Percentiles rank a stretch among this genome's conserved stretches.
Evolutionary conservation across 2,113 vertebrate species (phyloP).

Genomic region (Sigmodon hispidus): DNA sequence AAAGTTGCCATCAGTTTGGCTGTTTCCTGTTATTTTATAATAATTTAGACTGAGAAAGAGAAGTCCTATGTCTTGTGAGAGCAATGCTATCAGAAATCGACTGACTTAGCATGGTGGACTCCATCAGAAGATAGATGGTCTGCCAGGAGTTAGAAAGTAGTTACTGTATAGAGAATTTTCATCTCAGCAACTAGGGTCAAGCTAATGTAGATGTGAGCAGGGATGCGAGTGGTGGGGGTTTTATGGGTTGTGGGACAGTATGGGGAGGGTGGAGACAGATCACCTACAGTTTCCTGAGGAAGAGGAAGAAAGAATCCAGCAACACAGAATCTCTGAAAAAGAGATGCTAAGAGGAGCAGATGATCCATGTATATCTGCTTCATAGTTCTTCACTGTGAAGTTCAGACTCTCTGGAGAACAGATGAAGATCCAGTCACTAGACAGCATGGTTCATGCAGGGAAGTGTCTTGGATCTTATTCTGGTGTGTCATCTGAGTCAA

Average conservation of each 20-base stretch:
- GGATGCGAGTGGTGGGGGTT: not conserved
- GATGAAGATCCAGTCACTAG: not conserved
- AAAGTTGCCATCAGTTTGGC: conserved; percentile 4
- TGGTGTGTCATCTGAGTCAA: not conserved
- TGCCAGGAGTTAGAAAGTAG: not conserved
- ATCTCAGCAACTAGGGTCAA: not conserved
- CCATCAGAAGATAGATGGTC: not conserved
- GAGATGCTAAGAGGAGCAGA: not conserved
- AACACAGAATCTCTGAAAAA: not conserved
- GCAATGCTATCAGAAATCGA: not conserved
- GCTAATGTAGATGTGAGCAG: not conserved
- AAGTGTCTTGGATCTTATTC: not conserved
- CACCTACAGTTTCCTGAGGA: not conserved
- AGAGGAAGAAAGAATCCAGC: not conserved
- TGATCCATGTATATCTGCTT: not conserved
- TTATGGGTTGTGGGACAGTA: too few species aligned
- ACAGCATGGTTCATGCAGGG: not conserved
- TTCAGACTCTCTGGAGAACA: not conserved
- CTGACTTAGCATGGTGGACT: not conserved
- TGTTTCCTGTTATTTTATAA: not conserved
- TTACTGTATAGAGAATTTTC: not conserved
- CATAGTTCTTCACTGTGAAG: not conserved
- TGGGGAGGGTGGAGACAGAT: not conserved
- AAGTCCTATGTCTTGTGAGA: not conserved
- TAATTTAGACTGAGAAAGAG: not conserved